Conservation (phyloP, 2,797 vertebrate genomes). For the Sebastes trivittatus region DNA sequence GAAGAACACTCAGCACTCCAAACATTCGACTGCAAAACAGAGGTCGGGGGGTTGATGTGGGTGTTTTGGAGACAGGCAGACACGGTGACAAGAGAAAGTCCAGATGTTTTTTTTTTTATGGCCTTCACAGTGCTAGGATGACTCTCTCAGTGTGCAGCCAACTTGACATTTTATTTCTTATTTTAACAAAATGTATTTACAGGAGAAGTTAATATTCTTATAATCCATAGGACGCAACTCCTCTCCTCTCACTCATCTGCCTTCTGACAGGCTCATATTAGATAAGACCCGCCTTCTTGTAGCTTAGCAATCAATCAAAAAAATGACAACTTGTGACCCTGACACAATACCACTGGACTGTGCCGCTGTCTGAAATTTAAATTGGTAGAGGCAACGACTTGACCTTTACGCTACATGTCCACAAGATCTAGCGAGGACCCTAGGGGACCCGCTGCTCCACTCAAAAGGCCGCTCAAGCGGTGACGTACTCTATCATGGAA, state of each 20-base stretch:
- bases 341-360: background rate
- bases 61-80: constrained; percentile 21
- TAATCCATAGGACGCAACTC: background rate
- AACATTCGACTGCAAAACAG: constrained; percentile 20
- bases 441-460: background rate
- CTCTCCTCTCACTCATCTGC: background rate
- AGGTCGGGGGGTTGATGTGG: constrained; percentile 14
- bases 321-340: background rate
- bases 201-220: background rate
- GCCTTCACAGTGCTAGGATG: background rate
- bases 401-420: background rate
- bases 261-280: background rate
- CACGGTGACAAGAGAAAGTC: constrained; percentile 6
- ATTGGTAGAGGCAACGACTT: background rate
- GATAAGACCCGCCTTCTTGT: background rate
- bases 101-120: background rate
- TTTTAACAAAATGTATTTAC: background rate
- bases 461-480: too few species aligned
- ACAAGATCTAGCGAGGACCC: background rate
- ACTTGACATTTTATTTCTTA: background rate
- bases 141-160: background rate
- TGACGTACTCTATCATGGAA: too few species aligned
- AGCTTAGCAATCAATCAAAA: background rate
- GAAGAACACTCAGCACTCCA: constrained; percentile 31
- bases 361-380: background rate